Conservation (phyloP, 2,113 vertebrate genomes). For the Lathamus discolor region DNA sequence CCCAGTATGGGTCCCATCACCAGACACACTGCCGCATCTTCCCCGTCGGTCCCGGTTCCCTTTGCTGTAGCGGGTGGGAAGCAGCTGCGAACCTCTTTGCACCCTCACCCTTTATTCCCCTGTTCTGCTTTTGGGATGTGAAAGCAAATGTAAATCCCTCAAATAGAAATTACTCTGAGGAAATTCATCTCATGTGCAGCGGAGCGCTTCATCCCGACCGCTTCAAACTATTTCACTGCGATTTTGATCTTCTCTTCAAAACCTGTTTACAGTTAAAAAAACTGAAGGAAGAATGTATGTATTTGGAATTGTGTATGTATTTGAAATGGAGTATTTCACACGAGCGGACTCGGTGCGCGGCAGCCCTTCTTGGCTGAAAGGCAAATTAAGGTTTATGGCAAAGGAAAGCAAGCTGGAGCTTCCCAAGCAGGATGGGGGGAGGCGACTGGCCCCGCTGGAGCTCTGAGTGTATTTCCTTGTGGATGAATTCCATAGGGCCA, state of each 20-base stretch:
- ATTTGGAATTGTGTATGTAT: neutral
- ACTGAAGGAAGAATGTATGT: neutral
- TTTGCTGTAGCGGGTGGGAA: accelerated
- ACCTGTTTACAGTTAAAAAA: slow-evolving; percentile 31
- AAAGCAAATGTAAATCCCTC: slow-evolving; percentile 7
- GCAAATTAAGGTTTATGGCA: neutral
- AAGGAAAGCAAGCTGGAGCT: neutral
- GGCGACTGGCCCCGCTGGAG: accelerated
- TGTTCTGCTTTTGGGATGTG: neutral
- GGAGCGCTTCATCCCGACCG: neutral
- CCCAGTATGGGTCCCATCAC: neutral
- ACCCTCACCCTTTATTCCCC: accelerated
- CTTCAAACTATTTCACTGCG: slow-evolving; percentile 38
- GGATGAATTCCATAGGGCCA: accelerated
- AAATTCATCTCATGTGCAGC: slow-evolving; percentile 4
- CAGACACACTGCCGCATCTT: neutral
- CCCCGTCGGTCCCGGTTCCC: accelerated
- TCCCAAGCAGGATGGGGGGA: neutral
- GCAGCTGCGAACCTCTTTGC: accelerated
- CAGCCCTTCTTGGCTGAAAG: neutral
- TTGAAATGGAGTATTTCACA: neutral
- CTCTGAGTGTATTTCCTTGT: accelerated
- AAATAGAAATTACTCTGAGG: neutral
- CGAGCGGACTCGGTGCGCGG: neutral
- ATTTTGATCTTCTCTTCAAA: slow-evolving; percentile 65